Evolutionary conservation across 2,113 vertebrate genomes (phyloP).

Genomic region (Apeltes quadracus): DNA sequence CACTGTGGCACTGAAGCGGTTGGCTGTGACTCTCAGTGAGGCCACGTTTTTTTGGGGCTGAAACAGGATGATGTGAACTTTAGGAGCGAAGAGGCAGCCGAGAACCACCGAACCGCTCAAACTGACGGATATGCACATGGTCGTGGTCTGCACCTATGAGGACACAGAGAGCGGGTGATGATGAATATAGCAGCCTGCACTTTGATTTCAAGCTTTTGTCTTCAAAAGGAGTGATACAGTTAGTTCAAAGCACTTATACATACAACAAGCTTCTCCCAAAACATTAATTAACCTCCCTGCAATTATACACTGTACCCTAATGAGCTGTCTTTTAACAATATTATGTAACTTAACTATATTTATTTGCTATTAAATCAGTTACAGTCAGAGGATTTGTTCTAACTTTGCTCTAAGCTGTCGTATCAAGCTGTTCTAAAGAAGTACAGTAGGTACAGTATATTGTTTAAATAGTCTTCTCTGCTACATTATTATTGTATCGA

Average conservation of each 20-base stretch:
- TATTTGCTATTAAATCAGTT: background rate
- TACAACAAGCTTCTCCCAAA: background rate
- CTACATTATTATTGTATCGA: too few species aligned
- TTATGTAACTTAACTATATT: background rate
- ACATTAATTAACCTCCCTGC: background rate
- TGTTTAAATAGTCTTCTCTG: too few species aligned
- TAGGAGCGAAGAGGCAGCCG: slow-evolving; percentile 94
- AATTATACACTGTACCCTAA: background rate
- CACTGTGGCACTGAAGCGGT: slow-evolving; percentile 85
- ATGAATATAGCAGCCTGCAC: slow-evolving; percentile 2
- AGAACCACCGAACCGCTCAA: slow-evolving; percentile 97
- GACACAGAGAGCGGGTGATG: background rate
- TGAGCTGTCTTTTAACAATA: background rate
- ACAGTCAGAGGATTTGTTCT: background rate
- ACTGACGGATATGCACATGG: slow-evolving; percentile 98
- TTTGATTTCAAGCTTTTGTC: slow-evolving; percentile 22
- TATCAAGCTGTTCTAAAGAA: background rate
- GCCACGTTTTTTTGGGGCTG: slow-evolving; percentile 98
- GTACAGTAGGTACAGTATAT: background rate
- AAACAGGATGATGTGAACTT: slow-evolving; percentile 97
- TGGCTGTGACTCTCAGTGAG: slow-evolving; percentile 86
- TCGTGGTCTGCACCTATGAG: slow-evolving; percentile 95
- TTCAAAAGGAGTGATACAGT: slow-evolving; percentile 43
- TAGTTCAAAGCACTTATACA: slow-evolving; percentile 20
- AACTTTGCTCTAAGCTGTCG: background rate